Conservation (phyloP, 2,797 vertebrate genomes). For the Craterocephalus amniculus region DNA sequence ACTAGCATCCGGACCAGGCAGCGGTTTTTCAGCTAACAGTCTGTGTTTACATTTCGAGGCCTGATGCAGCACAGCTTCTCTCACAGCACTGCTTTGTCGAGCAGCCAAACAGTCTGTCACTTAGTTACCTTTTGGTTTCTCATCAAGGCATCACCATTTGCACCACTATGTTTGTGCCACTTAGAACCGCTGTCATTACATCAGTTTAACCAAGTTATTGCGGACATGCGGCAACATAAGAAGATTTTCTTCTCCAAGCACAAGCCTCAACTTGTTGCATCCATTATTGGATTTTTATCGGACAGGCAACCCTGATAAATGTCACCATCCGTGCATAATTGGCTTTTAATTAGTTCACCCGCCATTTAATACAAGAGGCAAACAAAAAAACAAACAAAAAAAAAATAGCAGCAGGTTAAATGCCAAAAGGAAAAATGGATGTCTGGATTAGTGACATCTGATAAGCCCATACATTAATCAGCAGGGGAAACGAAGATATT, state of each 20-base stretch:
- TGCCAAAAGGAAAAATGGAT: background rate
- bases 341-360: background rate
- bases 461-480: background rate
- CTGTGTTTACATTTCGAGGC: conserved; percentile 60
- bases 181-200: conserved; percentile 2
- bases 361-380: background rate
- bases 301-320: conserved; percentile 7
- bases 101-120: conserved; percentile 10
- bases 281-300: conserved; percentile 15
- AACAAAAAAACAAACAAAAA: background rate
- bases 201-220: background rate
- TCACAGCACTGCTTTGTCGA: background rate
- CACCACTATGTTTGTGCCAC: background rate
- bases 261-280: conserved; percentile 65
- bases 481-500: background rate
- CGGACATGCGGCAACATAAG: background rate
- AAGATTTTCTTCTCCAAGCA: conserved; percentile 3
- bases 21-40: conserved; percentile 61
- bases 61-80: conserved; percentile 43
- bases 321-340: background rate
- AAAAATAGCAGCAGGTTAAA: no score
- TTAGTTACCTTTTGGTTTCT: conserved; percentile 27
- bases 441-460: background rate
- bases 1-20: conserved; percentile 71
- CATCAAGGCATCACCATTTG: conserved; percentile 1